Conservation (phyloP, 2,888 invertebrate genomes). For the Isoperla grammatica region DNA sequence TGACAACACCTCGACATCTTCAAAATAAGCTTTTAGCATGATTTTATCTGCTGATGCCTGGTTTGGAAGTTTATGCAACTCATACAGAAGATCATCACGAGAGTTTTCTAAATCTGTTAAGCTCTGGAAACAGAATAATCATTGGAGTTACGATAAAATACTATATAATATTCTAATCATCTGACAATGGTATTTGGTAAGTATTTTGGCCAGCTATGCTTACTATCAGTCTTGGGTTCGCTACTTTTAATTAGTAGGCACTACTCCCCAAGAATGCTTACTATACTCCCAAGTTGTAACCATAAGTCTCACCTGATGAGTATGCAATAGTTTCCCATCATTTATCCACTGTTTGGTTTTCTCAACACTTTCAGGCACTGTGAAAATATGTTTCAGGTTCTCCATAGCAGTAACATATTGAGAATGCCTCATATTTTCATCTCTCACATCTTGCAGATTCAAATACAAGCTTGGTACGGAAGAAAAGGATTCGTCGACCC, state of each 20-base stretch:
- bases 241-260: no score
- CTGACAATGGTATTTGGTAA: no score
- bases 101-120: constrained; percentile 94
- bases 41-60: constrained; percentile 86
- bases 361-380: constrained; percentile 92
- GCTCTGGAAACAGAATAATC: constrained; percentile 52
- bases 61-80: constrained; percentile 88
- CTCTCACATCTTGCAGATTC: constrained; percentile 76
- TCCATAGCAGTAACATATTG: constrained; percentile 98
- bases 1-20: constrained; percentile 88
- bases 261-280: no score
- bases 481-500: constrained; percentile 67
- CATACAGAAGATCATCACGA: constrained; percentile 90
- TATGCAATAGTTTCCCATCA: constrained; percentile 90
- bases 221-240: no score
- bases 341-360: constrained; percentile 91
- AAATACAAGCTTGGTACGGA: constrained; percentile 74
- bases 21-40: constrained; percentile 92
- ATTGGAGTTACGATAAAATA: no score
- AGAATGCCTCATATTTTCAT: constrained; percentile 91
- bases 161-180: no score
- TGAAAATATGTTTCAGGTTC: constrained; percentile 96
- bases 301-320: constrained; percentile 64
- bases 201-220: no score
- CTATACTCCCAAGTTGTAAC: no score